These are phyloP conservation scores for Mellilla xanthometata DNA, from an alignment of 2,888 invertebrate genomes.

Conservation along the genomic window DNA sequence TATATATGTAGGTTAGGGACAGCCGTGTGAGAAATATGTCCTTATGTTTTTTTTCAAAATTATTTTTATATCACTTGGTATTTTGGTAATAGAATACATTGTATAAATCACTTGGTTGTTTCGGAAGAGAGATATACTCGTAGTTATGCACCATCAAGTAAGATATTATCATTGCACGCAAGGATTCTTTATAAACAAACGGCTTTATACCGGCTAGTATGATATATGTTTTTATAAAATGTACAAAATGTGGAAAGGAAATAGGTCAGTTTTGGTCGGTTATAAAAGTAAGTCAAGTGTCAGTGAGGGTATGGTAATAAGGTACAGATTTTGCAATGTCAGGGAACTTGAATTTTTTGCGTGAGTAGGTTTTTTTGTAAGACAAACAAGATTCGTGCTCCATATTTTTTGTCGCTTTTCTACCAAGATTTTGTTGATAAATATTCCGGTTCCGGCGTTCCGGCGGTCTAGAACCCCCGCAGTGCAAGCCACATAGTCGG, in stretches of 20 bases:
- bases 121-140: too few species aligned
- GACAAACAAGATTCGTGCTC: neutral
- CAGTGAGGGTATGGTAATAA: too few species aligned
- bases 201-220: constrained; percentile 38
- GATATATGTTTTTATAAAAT: constrained; percentile 30
- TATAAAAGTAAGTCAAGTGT: constrained; percentile 16
- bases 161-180: too few species aligned
- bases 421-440: neutral
- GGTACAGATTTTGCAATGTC: too few species aligned
- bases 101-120: too few species aligned
- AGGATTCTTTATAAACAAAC: constrained; percentile 48
- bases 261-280: constrained; percentile 14
- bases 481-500: constrained; percentile 6
- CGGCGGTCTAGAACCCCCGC: constrained; percentile 6
- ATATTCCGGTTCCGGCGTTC: neutral
- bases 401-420: neutral
- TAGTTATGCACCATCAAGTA: too few species aligned
- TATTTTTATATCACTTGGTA: too few species aligned
- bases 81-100: too few species aligned
- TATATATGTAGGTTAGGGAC: too few species aligned
- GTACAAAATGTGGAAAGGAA: constrained; percentile 20
- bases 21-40: too few species aligned
- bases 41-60: too few species aligned
- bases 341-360: constrained; percentile 2
- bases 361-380: neutral